Base-by-base conservation (phyloP, 1,140 invertebrate species). In the Copidosoma floridanum region DNA sequence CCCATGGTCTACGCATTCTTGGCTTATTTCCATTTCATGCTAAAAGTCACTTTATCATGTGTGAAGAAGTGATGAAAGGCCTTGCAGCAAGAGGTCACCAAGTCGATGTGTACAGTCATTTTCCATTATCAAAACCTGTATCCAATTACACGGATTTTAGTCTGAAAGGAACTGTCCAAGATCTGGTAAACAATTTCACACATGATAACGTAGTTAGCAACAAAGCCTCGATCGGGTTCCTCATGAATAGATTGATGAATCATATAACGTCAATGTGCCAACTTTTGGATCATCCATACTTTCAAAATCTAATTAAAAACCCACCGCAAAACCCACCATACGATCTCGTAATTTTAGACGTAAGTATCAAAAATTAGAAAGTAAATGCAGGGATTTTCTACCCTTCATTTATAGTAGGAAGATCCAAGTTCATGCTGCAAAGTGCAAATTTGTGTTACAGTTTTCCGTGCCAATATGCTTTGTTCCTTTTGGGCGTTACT, bases 11-110 rank as follows among this genome's bases (percentile, higher is more conserved):
- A 18, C 40, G 40, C 16, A 43, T 43, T 16, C 40, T 43, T 18
- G 40, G 40, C 16, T 43, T 43, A 43, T 43, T 43, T 43, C 40
- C 40, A 18, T 16, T 43, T 3, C 10, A 43, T 3, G 75, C 73
- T 0, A 79, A 76, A 63, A 86, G 85, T 56, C 85, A 86, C 64
- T 83, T 78, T 55, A 73, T 77, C 56, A 75, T 84, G 23, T 81
- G 80, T 8, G 76, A 81, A 14, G 70, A 75, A 0, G 57, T 86
- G 47, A 75, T 82, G 61, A 80, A 80, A 57, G 82, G 74, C 32
- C 63, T 87, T 40, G 84, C 82, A 1, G 62, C 63, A 29, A 70
- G 73, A 38, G 84, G 83, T 12, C 84, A 86, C 64, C 68, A 83
- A 55, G 77, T 87, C 11, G 83, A 82, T 2, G 70, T 85, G 1